These are phyloP conservation scores for Maconellicoccus hirsutus DNA, from an alignment of 1,140 invertebrate species.

Conservation along the genomic window DNA sequence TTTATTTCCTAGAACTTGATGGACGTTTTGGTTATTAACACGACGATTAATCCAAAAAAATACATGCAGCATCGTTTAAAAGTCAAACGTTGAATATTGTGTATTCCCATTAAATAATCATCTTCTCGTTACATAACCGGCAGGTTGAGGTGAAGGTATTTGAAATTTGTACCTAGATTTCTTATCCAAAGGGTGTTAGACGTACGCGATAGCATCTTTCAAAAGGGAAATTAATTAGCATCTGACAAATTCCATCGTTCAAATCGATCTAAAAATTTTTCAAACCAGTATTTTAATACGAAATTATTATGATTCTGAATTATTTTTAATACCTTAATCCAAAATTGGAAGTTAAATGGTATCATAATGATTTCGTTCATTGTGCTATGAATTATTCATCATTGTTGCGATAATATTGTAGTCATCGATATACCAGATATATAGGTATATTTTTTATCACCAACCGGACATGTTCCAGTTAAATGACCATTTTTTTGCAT, in stretches of 20 bases:
- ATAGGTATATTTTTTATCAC: too few species aligned
- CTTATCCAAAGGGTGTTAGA: neutral
- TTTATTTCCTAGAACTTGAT: constrained; percentile 17
- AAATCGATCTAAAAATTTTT: neutral
- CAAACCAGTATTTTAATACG: neutral
- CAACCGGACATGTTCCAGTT: too few species aligned
- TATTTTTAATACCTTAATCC: neutral
- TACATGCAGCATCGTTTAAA: neutral
- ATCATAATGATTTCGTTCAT: too few species aligned
- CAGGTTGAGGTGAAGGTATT: neutral
- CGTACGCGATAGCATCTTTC: neutral
- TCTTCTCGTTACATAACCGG: neutral
- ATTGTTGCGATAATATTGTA: too few species aligned
- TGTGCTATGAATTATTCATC: too few species aligned
- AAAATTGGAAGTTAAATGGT: neutral
- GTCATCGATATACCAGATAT: too few species aligned
- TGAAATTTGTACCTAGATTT: neutral
- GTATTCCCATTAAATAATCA: neutral
- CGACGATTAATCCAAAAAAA: neutral
- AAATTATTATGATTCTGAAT: neutral
- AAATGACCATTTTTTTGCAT: too few species aligned
- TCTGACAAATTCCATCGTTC: neutral
- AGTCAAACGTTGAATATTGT: neutral
- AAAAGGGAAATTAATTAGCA: neutral
- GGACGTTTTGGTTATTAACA: neutral